These are phyloP conservation scores for Apotomis betuletana DNA, from an alignment of 2,888 invertebrate species.

Conservation along the genomic window DNA sequence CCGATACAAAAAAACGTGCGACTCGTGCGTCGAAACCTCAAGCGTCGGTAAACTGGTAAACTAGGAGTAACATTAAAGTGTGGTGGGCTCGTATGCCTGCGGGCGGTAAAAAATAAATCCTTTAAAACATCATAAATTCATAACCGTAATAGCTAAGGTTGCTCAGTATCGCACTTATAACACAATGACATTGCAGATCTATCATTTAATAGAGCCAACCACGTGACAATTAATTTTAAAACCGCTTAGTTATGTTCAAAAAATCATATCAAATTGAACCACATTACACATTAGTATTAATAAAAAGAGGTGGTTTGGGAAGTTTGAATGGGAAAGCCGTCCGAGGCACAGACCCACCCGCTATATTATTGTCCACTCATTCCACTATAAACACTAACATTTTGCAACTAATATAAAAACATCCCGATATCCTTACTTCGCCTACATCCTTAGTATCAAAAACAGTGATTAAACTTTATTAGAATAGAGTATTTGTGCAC, in stretches of 20 bases:
- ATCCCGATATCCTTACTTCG: slow-evolving; percentile 54
- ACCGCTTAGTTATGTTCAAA: background rate
- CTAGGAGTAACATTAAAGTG: slow-evolving; percentile 70
- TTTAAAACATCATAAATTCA: too few species aligned
- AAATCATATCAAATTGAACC: background rate
- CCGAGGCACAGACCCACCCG: slow-evolving; percentile 56
- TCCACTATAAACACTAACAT: slow-evolving; percentile 71
- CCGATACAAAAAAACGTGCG: slow-evolving; percentile 67
- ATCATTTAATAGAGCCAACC: too few species aligned
- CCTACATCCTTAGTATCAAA: slow-evolving; percentile 66
- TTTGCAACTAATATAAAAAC: slow-evolving; percentile 73
- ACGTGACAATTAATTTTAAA: background rate
- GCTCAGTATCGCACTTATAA: too few species aligned
- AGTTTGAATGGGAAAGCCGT: slow-evolving; percentile 3
- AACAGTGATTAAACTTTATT: slow-evolving; percentile 68
- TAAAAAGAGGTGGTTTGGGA: slow-evolving; percentile 5
- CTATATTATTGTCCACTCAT: slow-evolving; percentile 76
- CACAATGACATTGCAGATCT: too few species aligned
- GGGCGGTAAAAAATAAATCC: slow-evolving; percentile 54
- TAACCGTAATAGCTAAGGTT: too few species aligned
- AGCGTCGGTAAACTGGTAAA: slow-evolving; percentile 75
- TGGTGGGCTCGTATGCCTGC: slow-evolving; percentile 62
- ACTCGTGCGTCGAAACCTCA: slow-evolving; percentile 64
- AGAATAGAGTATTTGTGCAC: slow-evolving; percentile 76
- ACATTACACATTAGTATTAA: slow-evolving; percentile 7